Percentiles rank a stretch among this genome's conserved stretches.
Conservation (phyloP, 2,113 vertebrate species). For the Mastomys coucha region DNA sequence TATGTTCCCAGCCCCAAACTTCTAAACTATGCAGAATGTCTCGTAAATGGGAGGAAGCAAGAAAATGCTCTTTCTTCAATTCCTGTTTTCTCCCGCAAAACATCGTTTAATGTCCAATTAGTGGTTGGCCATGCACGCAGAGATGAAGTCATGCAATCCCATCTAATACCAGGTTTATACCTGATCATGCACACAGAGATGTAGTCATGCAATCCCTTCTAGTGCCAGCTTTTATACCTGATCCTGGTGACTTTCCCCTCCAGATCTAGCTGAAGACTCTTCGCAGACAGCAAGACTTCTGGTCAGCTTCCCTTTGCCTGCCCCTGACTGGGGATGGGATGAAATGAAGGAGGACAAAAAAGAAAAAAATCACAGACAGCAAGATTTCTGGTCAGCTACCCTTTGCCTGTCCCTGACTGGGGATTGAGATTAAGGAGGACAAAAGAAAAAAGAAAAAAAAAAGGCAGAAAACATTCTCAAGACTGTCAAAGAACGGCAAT, state of each 20-base stretch:
- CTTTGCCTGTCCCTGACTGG: conserved; percentile 92
- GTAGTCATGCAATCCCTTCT: conserved; percentile 81
- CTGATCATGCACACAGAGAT: conserved; percentile 87
- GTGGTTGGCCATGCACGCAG: conserved; percentile 79
- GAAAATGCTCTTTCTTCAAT: conserved; percentile 15
- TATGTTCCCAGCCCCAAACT: neutral
- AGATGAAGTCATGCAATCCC: conserved; percentile 82
- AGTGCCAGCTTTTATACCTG: conserved; percentile 88
- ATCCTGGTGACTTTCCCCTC: conserved; percentile 88
- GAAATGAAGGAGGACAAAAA: conserved; percentile 63
- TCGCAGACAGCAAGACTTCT: conserved; percentile 95
- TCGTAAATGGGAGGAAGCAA: conserved; percentile 73
- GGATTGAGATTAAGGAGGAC: conserved; percentile 69
- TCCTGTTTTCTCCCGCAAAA: conserved; percentile 55
- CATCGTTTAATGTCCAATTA: neutral
- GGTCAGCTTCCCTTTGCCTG: conserved; percentile 93
- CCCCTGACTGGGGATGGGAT: conserved; percentile 87
- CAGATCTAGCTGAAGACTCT: conserved; percentile 87
- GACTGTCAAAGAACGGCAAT: neutral
- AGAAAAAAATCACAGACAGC: conserved; percentile 91
- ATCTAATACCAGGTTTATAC: conserved; percentile 83
- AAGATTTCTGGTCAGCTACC: conserved; percentile 93
- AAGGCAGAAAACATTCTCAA: conserved; percentile 58
- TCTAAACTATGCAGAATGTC: conserved; percentile 66
- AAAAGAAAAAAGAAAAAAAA: conserved; percentile 32